phyloP scores from a whole-genome alignment of 2,797 vertebrate species.

The Alosa sapidissima region DNA sequence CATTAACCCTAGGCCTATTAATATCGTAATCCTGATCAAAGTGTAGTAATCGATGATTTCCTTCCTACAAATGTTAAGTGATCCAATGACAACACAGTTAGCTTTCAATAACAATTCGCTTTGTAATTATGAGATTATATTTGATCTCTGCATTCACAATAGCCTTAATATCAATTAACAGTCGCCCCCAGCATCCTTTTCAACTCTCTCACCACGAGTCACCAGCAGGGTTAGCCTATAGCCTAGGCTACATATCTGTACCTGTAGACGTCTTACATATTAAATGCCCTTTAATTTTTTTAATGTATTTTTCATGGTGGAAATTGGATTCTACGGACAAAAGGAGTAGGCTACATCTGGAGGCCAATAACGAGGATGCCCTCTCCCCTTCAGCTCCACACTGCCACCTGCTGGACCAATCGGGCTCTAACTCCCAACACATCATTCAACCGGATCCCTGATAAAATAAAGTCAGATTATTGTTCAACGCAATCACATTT shows the following conservation, averaged over 20 bases:
- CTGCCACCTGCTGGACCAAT: neutral
- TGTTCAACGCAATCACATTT: slow-evolving; percentile 95
- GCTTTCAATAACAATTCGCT: no score
- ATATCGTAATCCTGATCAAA: neutral
- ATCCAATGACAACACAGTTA: neutral
- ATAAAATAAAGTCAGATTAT: slow-evolving; percentile 57
- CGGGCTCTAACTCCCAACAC: neutral
- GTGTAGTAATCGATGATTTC: neutral
- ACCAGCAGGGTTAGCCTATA: neutral
- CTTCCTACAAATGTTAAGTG: neutral
- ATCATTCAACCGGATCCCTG: neutral
- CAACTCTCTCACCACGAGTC: neutral
- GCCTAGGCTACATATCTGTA: neutral
- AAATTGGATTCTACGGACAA: neutral
- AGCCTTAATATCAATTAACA: neutral
- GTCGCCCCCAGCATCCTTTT: no score
- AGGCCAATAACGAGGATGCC: neutral
- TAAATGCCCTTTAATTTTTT: neutral
- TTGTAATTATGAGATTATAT: no score
- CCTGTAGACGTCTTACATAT: neutral
- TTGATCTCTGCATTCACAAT: neutral
- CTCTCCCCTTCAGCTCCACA: neutral
- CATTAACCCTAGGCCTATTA: no score
- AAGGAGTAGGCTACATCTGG: neutral
- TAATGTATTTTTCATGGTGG: neutral